Evolutionary conservation across 2,888 invertebrate species (phyloP).

Genomic region (Teleogryllus oceanicus): DNA sequence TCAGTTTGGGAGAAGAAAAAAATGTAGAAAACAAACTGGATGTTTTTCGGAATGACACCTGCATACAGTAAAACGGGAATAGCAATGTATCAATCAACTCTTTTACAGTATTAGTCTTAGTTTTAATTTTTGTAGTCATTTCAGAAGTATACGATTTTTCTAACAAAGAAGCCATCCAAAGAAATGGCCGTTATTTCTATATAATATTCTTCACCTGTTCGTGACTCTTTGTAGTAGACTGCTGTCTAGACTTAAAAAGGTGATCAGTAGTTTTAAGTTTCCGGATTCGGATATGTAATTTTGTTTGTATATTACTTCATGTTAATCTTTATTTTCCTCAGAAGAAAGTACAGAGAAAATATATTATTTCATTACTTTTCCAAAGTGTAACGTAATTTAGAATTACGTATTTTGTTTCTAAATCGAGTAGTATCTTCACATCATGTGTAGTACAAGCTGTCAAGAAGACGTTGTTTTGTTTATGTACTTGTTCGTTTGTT

Average conservation of each 20-base stretch:
- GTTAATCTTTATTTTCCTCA: not conserved
- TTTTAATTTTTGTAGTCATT: slow-evolving; percentile 18
- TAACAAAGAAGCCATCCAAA: slow-evolving; percentile 18
- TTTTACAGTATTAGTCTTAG: slow-evolving; percentile 9
- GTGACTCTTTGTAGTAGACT: slow-evolving; percentile 10
- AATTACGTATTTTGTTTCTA: not conserved
- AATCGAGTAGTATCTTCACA: slow-evolving; percentile 9
- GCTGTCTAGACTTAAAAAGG: slow-evolving; percentile 1
- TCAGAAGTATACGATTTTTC: slow-evolving; percentile 4
- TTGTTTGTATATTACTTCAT: slow-evolving; percentile 11
- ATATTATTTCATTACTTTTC: not conserved
- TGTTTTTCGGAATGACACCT: not conserved
- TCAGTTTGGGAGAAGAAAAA: not conserved
- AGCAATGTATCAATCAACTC: slow-evolving; percentile 3
- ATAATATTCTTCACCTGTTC: not conserved
- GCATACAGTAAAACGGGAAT: slow-evolving; percentile 7
- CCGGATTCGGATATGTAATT: slow-evolving; percentile 18
- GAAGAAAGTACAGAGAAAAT: slow-evolving; percentile 1
- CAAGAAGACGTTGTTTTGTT: slow-evolving; percentile 18
- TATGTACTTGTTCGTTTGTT: slow-evolving; percentile 7
- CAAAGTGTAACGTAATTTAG: not conserved
- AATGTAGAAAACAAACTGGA: not conserved
- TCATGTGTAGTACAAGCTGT: not conserved
- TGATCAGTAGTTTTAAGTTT: slow-evolving; percentile 18
- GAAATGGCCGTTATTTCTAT: slow-evolving; percentile 9